Evolutionary conservation across 2,113 vertebrate genomes (phyloP).

Genomic region (Sprattus sprattus): DNA sequence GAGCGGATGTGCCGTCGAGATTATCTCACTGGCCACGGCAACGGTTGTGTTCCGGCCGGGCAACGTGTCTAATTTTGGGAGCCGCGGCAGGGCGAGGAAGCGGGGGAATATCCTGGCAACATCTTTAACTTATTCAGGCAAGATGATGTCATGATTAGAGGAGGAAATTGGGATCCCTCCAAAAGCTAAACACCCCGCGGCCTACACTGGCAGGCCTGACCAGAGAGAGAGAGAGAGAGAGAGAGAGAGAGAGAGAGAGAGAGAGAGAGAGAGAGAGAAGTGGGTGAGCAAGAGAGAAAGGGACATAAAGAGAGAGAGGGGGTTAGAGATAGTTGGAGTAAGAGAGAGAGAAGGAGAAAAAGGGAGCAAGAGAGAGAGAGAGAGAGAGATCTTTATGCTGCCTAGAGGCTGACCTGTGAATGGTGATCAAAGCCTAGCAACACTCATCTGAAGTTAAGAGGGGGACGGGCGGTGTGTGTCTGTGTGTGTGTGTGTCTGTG

Average conservation of each 20-base stretch:
- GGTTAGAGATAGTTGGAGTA: slow-evolving; percentile 29
- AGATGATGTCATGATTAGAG: slow-evolving; percentile 84
- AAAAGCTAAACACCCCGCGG: slow-evolving; percentile 76
- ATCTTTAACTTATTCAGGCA: slow-evolving; percentile 81
- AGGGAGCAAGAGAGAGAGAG: slow-evolving; percentile 36
- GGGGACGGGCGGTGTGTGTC: slow-evolving; percentile 39
- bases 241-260: slow-evolving; percentile 29
- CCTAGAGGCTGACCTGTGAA: slow-evolving; percentile 61
- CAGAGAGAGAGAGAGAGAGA: slow-evolving; percentile 52
- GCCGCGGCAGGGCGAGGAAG: slow-evolving; percentile 55
- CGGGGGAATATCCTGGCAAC: slow-evolving; percentile 72
- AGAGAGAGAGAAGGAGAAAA: slow-evolving; percentile 29
- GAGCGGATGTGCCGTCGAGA: slow-evolving; percentile 40
- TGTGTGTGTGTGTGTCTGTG: slow-evolving; percentile 31
- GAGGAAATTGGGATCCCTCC: slow-evolving; percentile 79
- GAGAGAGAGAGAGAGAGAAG: slow-evolving; percentile 48
- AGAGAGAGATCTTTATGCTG: slow-evolving; percentile 45
- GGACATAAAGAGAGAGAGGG: slow-evolving; percentile 48
- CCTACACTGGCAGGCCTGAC: slow-evolving; percentile 51
- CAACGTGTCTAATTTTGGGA: slow-evolving; percentile 70
- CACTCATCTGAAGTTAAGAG: slow-evolving; percentile 67
- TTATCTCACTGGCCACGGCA: slow-evolving; percentile 40
- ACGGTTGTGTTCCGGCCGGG: slow-evolving; percentile 42
- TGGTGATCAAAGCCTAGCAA: slow-evolving; percentile 75
- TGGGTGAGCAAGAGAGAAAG: slow-evolving; percentile 25